Conservation (phyloP, 2,888 invertebrate genomes). For the Polydrusus cervinus region DNA sequence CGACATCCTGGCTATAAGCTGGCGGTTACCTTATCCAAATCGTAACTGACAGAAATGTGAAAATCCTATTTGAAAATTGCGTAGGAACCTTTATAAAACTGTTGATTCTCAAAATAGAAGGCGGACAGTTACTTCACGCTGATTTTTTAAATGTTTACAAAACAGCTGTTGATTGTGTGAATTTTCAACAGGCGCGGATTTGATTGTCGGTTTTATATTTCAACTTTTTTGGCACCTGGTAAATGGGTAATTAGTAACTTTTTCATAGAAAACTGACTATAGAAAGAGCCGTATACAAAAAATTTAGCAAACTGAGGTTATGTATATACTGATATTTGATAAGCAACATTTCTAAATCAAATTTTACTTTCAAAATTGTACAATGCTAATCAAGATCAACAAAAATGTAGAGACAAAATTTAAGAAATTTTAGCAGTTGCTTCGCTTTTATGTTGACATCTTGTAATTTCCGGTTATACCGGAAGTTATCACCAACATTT, state of each 20-base stretch:
- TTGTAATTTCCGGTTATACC: too few species aligned
- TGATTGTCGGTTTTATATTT: slow-evolving; percentile 7
- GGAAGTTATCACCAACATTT: too few species aligned
- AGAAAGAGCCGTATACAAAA: background rate
- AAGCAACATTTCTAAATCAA: too few species aligned
- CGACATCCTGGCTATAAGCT: slow-evolving; percentile 53
- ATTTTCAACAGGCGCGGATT: slow-evolving; percentile 47
- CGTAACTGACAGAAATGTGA: slow-evolving; percentile 56
- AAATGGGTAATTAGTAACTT: background rate
- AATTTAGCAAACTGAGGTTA: background rate
- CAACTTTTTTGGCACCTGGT: too few species aligned
- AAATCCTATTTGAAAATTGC: slow-evolving; percentile 47
- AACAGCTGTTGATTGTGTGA: slow-evolving; percentile 56
- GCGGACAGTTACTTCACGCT: slow-evolving; percentile 54
- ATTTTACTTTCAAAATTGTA: too few species aligned
- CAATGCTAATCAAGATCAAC: too few species aligned
- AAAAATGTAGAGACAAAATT: too few species aligned
- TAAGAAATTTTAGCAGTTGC: too few species aligned
- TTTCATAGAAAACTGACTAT: background rate
- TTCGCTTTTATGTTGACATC: too few species aligned
- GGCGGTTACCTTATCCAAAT: slow-evolving; percentile 53
- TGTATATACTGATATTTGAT: too few species aligned
- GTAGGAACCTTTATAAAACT: slow-evolving; percentile 52
- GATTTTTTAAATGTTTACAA: slow-evolving; percentile 47
- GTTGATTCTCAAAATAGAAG: slow-evolving; percentile 57